A percentile compares a stretch with the other conserved stretches of the same genome.
Conservation (phyloP, 2,797 vertebrate genomes). For the Rhinogobio ventralis region DNA sequence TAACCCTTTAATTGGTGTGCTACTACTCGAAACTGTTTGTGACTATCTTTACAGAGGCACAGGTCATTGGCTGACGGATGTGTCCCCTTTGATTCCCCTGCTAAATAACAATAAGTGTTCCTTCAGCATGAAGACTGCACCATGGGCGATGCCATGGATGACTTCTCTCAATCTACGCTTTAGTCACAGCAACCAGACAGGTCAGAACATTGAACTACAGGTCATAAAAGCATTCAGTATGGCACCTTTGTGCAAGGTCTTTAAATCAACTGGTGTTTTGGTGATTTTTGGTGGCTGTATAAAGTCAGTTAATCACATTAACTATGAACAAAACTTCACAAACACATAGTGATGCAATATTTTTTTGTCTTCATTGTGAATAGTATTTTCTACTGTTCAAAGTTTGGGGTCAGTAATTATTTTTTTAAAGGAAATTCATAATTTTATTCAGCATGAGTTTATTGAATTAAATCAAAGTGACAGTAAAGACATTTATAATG, state of each 20-base stretch:
- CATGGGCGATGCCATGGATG: conserved; percentile 83
- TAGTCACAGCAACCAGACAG: conserved; percentile 66
- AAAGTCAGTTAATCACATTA: neutral
- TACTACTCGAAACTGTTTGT: neutral
- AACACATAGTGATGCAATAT: neutral
- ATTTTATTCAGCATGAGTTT: neutral
- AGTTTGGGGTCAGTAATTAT: neutral
- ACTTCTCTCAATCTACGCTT: conserved; percentile 80
- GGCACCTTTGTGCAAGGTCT: neutral
- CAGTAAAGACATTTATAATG: neutral
- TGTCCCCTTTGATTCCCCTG: conserved; percentile 78
- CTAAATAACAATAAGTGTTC: conserved; percentile 73
- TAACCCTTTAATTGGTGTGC: no score
- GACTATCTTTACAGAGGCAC: conserved; percentile 70
- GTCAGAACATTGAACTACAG: conserved; percentile 44
- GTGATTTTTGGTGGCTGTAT: neutral
- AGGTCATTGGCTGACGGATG: conserved; percentile 80
- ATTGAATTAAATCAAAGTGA: neutral
- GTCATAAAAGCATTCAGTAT: neutral
- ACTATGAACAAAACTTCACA: neutral
- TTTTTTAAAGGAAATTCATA: fast-evolving
- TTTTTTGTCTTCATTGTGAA: neutral
- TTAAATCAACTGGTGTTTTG: neutral
- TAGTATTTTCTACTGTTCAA: neutral
- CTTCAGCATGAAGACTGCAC: conserved; percentile 79